Base-by-base conservation (phyloP, 2,888 invertebrate genomes). In the Papilio demoleus region DNA sequence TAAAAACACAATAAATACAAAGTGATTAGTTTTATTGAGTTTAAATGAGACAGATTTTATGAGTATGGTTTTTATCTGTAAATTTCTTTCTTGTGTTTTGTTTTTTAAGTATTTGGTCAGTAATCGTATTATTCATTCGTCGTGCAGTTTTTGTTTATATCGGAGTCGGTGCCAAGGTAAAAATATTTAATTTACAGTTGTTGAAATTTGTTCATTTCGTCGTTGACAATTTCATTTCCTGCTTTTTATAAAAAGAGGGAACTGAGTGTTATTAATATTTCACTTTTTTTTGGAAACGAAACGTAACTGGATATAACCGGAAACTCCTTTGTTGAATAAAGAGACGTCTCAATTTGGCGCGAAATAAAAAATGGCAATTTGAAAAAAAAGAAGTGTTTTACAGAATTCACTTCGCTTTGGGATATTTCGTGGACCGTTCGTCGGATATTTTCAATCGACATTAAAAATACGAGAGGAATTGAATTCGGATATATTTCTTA, bases 211-310 rank as follows among this genome's bases (percentile, higher is more conserved):
- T 50, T 50, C 64, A 59, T 50, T 68, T 65, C 42, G 42, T 60
- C 42, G 14, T 60, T 60, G 50, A 53, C 50, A 69, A 69, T 69
- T 69, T 69, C 22, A 65, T 69, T 69, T 69, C 68, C 68, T 53
- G 31, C 31, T 42, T 22, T 36, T 17, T 42, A 50, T 42, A 45
- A 58, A 56, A 42, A 45, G 40, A 47, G 36, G 17, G 45, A 38
- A 58, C 47, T 12, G 53, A 53, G 24, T 50, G 42, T 65, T 69
- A 69, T 69, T 69, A 69, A 65, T 65, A 65, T 65, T 69, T 61
- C 53, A 53, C 53, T 68, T 68, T 68, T 67, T 68, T 68, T 68
- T 67, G 17, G 19, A 14, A 63, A 68, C 47, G 68, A 53, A 65
- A 65, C 40, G 53, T 22, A 60, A 58, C 58, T 22, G 58, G 58